Base-by-base conservation (phyloP, 2,113 vertebrate genomes). In the Istiophorus platypterus region DNA sequence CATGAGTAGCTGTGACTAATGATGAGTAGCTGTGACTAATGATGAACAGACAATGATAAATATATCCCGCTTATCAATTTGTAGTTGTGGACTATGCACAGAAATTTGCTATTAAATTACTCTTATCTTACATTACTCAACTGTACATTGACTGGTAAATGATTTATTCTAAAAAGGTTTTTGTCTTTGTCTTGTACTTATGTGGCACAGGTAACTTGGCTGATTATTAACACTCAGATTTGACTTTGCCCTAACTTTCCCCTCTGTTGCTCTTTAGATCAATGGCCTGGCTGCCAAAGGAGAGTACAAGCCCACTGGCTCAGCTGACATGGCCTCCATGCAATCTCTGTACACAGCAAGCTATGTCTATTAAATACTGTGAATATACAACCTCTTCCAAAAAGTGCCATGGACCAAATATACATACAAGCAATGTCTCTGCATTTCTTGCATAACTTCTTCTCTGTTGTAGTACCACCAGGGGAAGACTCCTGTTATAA, bases 251-350 rank as follows among this genome's bases (percentile, higher is more conserved):
- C 90, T 63, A 14, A 82, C 14, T 17, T 17, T 34, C 11, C 45
- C 49, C 7, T 62, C 69, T 24, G 81, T 56, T 86, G 27, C 66
- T 42, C 29, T 91, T 80, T 89, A 99, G 98, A 98, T 96, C 85
- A 99, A 99, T 65, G 85, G 95, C 78, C 94, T 98, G 81, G 97
- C 98, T 74, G 95, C 97, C 89, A 96, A 95, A 92, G 98, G 98
- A 80, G 95, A 98, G 87, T 99, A 99, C 73, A 92, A 96, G 9
- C 88, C 95, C 73, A 88, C 92, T 0, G 96, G 96, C 45, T 93
- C 96, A 64, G 90, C 95, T 20, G 94, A 95, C 7, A 11, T 94
- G 76, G 90, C 97, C 82, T 95, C 97, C 34, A 96, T 61, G 11
- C 94, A 98, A 90, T 99, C 98, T 0, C 97, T 99, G 70, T 97